Percentiles rank a stretch among this genome's conserved stretches.
Evolutionary conservation across 2,797 vertebrate species (phyloP).

Genomic region (Chrysocyon brachyurus): DNA sequence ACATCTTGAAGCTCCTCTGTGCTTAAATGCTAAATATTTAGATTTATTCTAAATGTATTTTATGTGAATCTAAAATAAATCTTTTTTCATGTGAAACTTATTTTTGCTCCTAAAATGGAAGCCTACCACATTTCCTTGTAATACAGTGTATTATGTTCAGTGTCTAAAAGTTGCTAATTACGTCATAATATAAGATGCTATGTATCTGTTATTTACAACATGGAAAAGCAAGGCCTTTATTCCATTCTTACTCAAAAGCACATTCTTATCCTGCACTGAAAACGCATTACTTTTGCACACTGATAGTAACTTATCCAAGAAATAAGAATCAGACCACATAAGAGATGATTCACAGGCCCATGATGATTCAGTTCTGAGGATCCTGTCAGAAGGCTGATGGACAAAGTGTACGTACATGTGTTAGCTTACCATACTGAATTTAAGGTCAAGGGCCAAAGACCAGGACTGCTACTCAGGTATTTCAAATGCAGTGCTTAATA

Average conservation of each 20-base stretch:
- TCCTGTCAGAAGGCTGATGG: slow-evolving; percentile 25
- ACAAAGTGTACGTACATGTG: background rate
- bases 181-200: slow-evolving; percentile 79
- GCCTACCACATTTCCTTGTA: slow-evolving; percentile 79
- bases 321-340: slow-evolving; percentile 30
- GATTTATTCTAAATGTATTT: slow-evolving; percentile 82
- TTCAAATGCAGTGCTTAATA: background rate
- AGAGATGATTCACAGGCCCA: background rate
- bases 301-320: slow-evolving; percentile 52
- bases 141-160: slow-evolving; percentile 87
- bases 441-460: slow-evolving; percentile 16
- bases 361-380: slow-evolving; percentile 26
- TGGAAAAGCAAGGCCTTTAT: slow-evolving; percentile 56
- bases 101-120: slow-evolving; percentile 85
- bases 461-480: background rate
- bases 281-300: slow-evolving; percentile 51
- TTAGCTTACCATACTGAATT: background rate
- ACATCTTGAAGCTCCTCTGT: slow-evolving; percentile 37
- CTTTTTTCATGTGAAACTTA: slow-evolving; percentile 83
- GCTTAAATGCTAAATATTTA: slow-evolving; percentile 81
- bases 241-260: slow-evolving; percentile 43
- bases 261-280: slow-evolving; percentile 61
- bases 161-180: slow-evolving; percentile 81
- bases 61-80: slow-evolving; percentile 85
- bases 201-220: slow-evolving; percentile 79